A percentile compares a stretch with the other conserved stretches of the same genome.
These are phyloP conservation scores for Scaptomyza flava DNA, from an alignment of 2,888 invertebrate genomes.

Conservation along the genomic window DNA sequence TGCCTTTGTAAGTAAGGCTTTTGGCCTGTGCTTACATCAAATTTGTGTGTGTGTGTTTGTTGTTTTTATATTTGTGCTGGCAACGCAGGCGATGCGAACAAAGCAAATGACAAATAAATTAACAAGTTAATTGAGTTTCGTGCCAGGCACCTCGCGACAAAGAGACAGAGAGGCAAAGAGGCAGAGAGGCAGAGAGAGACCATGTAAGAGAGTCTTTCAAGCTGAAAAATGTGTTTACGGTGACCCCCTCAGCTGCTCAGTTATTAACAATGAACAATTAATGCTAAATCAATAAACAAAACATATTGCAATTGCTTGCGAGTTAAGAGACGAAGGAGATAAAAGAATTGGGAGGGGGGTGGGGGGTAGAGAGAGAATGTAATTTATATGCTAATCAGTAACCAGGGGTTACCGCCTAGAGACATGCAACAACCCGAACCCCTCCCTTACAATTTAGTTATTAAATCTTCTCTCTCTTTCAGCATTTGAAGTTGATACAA, in stretches of 20 bases:
- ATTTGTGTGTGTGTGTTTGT: constrained; percentile 16
- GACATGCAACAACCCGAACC: neutral
- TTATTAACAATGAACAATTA: constrained; percentile 79
- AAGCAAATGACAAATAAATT: constrained; percentile 77
- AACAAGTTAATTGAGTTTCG: constrained; percentile 78
- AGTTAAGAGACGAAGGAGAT: neutral
- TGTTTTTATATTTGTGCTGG: constrained; percentile 29
- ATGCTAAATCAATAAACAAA: constrained; percentile 74
- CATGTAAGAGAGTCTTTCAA: neutral
- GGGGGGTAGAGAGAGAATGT: constrained; percentile 42
- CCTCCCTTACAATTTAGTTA: constrained; percentile 11
- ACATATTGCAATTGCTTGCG: constrained; percentile 44
- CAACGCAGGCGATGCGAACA: constrained; percentile 56
- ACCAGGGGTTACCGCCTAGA: constrained; percentile 3
- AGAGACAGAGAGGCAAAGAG: neutral
- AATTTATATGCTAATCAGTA: constrained; percentile 76
- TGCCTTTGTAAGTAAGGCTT: neutral
- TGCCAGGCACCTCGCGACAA: constrained; percentile 36
- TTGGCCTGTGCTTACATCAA: constrained; percentile 13
- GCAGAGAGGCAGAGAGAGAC: neutral
- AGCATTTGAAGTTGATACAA: constrained; percentile 35
- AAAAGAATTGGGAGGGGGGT: neutral
- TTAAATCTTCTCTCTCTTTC: constrained; percentile 29
- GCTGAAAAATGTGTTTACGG: constrained; percentile 6
- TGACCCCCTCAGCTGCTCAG: constrained; percentile 16